Evolutionary conservation across 1,140 invertebrate genomes (phyloP), one percentile per base, ranked within the genome.

Genomic region (Calosoma granatense): DNA sequence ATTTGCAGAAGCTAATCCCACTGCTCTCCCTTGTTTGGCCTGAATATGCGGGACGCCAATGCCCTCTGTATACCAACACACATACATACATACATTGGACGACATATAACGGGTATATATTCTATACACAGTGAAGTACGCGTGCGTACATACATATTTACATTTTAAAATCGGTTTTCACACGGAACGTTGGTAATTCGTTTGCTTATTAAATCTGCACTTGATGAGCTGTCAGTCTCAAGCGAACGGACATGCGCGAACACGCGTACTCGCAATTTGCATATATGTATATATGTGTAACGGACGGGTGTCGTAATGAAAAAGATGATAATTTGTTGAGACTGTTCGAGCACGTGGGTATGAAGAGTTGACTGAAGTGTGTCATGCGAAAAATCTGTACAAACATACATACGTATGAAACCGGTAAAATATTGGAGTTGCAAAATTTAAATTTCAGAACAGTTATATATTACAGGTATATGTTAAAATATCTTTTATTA

Each of bases 101-200:
- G n/a, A n/a, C n/a, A n/a, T n/a, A n/a, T n/a, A n/a, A n/a, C n/a
- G n/a, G n/a, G n/a, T n/a, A n/a, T n/a, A n/a, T n/a, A n/a, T n/a
- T n/a, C n/a, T n/a, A n/a, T n/a, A n/a, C n/a, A n/a, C n/a, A n/a
- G n/a, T n/a, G n/a, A n/a, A n/a, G n/a, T n/a, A n/a, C n/a, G n/a
- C 41, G 41, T 11, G 17, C 41, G 15, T 47, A 12, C 41, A 47
- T 3, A 47, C 9, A 47, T 47, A 47, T 47, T 47, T 47, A 47
- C 41, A 47, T 47, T 47, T 47, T 47, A 47, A 47, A 47, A 47
- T 47, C 41, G 41, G 9, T 47, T 47, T 47, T 47, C 41, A 47
- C 41, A 47, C 41, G 41, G 15, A 47, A 17, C 41, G 41, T 11
- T 17, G 41, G 6, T 47, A 17, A 47, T 47, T 12, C 41, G 41